Conservation (phyloP, 2,113 vertebrate genomes). For the Oenanthe melanoleuca region DNA sequence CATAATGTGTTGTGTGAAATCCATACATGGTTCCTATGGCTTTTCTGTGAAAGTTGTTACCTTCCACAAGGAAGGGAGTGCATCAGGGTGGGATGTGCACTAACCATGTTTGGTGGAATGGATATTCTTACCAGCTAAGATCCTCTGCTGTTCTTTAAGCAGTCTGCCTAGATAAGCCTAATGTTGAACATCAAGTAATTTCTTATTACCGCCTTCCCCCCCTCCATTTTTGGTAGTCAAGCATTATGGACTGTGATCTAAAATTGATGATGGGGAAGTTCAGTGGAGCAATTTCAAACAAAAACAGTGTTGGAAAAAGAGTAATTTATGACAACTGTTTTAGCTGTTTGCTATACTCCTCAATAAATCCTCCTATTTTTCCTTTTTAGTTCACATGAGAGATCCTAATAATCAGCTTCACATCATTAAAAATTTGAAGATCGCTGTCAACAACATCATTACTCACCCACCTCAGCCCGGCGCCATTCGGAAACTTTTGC, state of each 20-base stretch:
- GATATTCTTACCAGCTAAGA: neutral
- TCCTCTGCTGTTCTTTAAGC: neutral
- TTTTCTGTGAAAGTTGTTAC: neutral
- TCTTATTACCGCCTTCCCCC: neutral
- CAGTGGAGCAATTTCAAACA: neutral
- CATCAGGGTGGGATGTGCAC: neutral
- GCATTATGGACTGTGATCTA: neutral
- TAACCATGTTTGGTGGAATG: neutral
- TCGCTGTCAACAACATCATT: constrained; percentile 88
- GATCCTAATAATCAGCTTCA: constrained; percentile 98
- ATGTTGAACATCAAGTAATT: neutral
- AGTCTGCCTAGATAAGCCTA: neutral
- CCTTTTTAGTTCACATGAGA: constrained; percentile 85
- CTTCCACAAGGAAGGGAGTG: accelerated
- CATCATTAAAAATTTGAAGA: constrained; percentile 93
- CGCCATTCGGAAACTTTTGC: constrained; percentile 81
- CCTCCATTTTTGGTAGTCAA: neutral
- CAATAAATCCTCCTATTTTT: neutral
- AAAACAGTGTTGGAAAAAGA: neutral
- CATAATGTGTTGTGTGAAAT: neutral
- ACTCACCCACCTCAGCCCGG: constrained; percentile 77
- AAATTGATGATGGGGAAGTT: neutral
- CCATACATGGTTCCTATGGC: accelerated
- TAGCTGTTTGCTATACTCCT: neutral
- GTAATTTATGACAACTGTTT: neutral